Evolutionary conservation across 2,888 invertebrate species (phyloP).

Genomic region (Terebella lapidaria): DNA sequence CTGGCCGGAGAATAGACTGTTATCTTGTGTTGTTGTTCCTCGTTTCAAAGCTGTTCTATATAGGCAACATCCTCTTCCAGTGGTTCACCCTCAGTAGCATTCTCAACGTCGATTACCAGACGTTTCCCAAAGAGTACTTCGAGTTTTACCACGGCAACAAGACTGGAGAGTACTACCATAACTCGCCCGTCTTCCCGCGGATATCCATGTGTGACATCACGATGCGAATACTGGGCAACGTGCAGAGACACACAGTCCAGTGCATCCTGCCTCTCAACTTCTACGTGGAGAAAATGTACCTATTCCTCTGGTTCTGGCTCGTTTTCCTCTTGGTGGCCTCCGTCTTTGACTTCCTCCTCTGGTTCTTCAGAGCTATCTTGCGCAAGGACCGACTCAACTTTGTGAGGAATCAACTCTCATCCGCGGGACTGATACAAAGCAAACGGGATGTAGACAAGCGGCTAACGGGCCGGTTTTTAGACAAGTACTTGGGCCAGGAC

Average conservation of each 20-base stretch:
- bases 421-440: background rate
- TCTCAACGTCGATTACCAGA: conserved; percentile 14
- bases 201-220: conserved; percentile 20
- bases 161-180: background rate
- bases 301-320: conserved; percentile 57
- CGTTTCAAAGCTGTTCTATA: conserved; percentile 39
- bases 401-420: conserved; percentile 36
- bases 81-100: conserved; percentile 26
- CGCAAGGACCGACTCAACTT: conserved; percentile 25
- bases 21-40: conserved; percentile 42
- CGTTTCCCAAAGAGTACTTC: conserved; percentile 9
- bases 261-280: conserved; percentile 47
- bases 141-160: background rate
- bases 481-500: conserved; percentile 23
- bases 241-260: conserved; percentile 54
- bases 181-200: conserved; percentile 15
- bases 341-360: conserved; percentile 51
- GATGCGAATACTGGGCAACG: conserved; percentile 40
- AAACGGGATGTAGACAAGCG: background rate
- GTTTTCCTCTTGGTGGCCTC: conserved; percentile 53
- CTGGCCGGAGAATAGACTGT: conserved; percentile 27
- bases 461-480: conserved; percentile 11
- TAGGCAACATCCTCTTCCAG: conserved; percentile 41
- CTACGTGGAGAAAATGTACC: conserved; percentile 45
- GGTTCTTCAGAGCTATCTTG: conserved; percentile 36